Base-by-base conservation (phyloP, 30 jellyfish, hydroid and myxozoan genomes). In the Aurelia aurita region DNA sequence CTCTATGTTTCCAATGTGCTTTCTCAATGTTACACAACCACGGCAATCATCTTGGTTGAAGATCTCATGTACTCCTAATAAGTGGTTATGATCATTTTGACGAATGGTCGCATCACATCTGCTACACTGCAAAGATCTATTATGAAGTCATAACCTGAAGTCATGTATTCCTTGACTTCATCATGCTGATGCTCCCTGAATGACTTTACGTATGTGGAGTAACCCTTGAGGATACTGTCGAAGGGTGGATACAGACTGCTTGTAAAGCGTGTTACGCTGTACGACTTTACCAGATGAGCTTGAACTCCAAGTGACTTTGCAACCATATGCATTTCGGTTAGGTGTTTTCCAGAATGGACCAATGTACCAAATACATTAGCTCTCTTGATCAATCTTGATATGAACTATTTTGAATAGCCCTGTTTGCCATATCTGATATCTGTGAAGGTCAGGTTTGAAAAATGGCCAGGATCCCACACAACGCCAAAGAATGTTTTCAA, bases 391-490 rank as follows among this genome's bases (percentile, higher is more conserved):
- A 32, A 32, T 32, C 66, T 69, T 69, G 26, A 27, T 29, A 69
- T 18, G 34, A 69, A 27, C 65, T 69, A 14, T 15, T 26, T 23
- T 26, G 26, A 69, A 18, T 27, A 0, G 19, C 82, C 82, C 34
- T 71, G 25, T 69, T 69, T 69, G 1, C 77, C 77, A 20, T 65
- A 66, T 65, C 77, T 65, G 77, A 65, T 32, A 20, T 65, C 77
- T 23, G 77, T 23, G 69, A 65, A 65, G 53, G 82, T 23, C 7
- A 69, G 82, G 65, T 69, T 69, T 27, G 82, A 69, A 26, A 69
- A 69, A 26, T 27, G 82, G 82, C 65, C 82, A 31, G 62, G 82
- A 69, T 69, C 82, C 82, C 82, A 69, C 29, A 69, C 11, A 8
- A 69, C 0, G 39, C 68, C 82, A 69, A 32, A 69, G 66, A 69